A percentile compares a stretch with the other conserved stretches of the same genome.
These are phyloP conservation scores for Arctocebus calabarensis DNA, from an alignment of 2,797 vertebrate genomes.

Conservation along the genomic window DNA sequence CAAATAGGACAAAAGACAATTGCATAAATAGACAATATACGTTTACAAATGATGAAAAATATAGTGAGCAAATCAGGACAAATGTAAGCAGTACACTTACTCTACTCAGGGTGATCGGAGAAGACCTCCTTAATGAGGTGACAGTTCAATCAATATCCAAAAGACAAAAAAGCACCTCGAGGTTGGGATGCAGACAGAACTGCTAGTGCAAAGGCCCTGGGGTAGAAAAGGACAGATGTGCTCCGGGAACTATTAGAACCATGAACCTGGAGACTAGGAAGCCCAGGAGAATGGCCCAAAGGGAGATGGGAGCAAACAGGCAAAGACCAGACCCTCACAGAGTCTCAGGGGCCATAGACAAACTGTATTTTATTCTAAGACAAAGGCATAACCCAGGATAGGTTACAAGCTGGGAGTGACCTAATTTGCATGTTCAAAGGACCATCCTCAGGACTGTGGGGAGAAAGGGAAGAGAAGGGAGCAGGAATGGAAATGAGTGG, in stretches of 20 bases:
- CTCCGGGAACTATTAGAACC: not conserved
- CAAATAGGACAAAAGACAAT: not conserved
- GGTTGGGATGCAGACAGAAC: not conserved
- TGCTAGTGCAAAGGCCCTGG: not conserved
- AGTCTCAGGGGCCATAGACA: not conserved
- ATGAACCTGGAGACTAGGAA: not conserved
- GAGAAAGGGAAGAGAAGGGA: not conserved
- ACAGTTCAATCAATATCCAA: not conserved
- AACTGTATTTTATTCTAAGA: not conserved
- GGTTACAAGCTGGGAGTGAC: not conserved
- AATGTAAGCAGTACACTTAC: not conserved
- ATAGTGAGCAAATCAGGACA: not conserved
- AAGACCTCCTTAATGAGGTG: not conserved
- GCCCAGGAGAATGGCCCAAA: not conserved
- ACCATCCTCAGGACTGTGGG: not conserved
- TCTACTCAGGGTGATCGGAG: not conserved
- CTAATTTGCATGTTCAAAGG: conserved; percentile 6
- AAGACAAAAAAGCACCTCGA: not conserved
- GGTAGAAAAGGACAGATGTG: not conserved
- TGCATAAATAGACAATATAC: not conserved
- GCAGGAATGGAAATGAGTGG: not conserved
- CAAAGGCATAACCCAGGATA: not conserved
- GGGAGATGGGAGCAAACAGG: not conserved
- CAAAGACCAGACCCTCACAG: not conserved
- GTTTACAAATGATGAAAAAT: not conserved